Percentiles rank a stretch among this genome's conserved stretches.
phyloP scores from a whole-genome alignment of 2,888 invertebrate genomes.

The Notodonta ziczac region DNA sequence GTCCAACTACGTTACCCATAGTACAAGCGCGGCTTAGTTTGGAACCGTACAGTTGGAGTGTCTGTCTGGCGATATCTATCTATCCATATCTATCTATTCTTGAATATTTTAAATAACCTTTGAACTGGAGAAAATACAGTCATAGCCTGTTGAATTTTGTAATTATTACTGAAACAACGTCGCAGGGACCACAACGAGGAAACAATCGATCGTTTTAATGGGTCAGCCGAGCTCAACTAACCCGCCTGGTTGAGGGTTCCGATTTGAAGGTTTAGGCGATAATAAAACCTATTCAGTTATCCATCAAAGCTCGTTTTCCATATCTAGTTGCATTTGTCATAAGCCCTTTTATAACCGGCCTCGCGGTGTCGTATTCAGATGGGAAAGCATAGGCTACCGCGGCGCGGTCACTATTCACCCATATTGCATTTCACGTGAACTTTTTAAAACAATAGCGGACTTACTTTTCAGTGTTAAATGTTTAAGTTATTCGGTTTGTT shows the following conservation, averaged over 20 bases:
- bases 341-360: constrained; percentile 58
- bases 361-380: constrained; percentile 80
- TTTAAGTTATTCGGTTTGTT: constrained; percentile 43
- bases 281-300: constrained; percentile 63
- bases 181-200: constrained; percentile 69
- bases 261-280: constrained; percentile 49
- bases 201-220: constrained; percentile 84
- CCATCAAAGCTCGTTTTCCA: constrained; percentile 56
- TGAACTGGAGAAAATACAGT: constrained; percentile 27
- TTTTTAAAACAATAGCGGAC: constrained; percentile 71
- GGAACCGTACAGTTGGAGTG: too few relatives aligned
- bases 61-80: too few relatives aligned
- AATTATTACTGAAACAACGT: constrained; percentile 64
- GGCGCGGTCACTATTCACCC: constrained; percentile 77
- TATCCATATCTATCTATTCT: too few relatives aligned
- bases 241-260: constrained; percentile 72
- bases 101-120: constrained; percentile 29
- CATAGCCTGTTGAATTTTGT: constrained; percentile 57
- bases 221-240: constrained; percentile 81
- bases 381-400: constrained; percentile 82
- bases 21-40: too few relatives aligned
- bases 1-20: too few relatives aligned
- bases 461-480: constrained; percentile 56
- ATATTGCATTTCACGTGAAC: constrained; percentile 75
- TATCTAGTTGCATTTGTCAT: constrained; percentile 44